Conservation (phyloP, 2,888 invertebrate species). For the Nemoura dubitans region DNA sequence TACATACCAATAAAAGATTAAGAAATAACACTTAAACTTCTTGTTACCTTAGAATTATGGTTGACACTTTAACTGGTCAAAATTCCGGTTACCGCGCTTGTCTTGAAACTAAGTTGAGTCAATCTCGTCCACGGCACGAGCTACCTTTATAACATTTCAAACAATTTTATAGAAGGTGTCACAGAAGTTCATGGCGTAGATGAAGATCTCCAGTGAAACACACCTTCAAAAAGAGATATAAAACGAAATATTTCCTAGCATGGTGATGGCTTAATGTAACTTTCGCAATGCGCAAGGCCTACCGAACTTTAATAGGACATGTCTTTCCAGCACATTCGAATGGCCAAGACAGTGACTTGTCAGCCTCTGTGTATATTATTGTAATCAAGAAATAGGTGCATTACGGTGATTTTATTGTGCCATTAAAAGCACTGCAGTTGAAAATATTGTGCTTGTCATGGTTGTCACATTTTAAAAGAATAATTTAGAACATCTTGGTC, state of each 20-base stretch:
- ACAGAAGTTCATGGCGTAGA: background rate
- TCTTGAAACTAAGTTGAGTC: background rate
- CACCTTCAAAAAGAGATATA: background rate
- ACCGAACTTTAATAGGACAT: background rate
- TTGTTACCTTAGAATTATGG: slow-evolving; percentile 31
- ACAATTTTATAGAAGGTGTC: slow-evolving; percentile 36
- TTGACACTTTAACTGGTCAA: slow-evolving; percentile 23
- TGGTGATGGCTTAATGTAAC: background rate
- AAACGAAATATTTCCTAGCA: background rate
- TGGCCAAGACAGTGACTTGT: background rate
- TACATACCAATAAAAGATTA: slow-evolving; percentile 28
- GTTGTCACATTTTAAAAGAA: background rate
- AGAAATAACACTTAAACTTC: slow-evolving; percentile 37
- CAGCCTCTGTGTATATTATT: background rate
- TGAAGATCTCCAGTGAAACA: background rate
- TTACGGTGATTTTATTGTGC: slow-evolving; percentile 7
- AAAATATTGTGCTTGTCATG: background rate
- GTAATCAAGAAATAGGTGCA: background rate
- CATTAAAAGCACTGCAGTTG: background rate
- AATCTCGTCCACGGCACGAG: slow-evolving; percentile 1
- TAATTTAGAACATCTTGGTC: background rate
- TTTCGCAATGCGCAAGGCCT: background rate
- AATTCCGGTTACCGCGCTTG: slow-evolving; percentile 29
- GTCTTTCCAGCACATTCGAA: background rate
- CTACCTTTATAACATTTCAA: slow-evolving; percentile 2